These are phyloP conservation scores for Pogonocichla stellata DNA, from an alignment of 2,113 vertebrate genomes.

Conservation along the genomic window DNA sequence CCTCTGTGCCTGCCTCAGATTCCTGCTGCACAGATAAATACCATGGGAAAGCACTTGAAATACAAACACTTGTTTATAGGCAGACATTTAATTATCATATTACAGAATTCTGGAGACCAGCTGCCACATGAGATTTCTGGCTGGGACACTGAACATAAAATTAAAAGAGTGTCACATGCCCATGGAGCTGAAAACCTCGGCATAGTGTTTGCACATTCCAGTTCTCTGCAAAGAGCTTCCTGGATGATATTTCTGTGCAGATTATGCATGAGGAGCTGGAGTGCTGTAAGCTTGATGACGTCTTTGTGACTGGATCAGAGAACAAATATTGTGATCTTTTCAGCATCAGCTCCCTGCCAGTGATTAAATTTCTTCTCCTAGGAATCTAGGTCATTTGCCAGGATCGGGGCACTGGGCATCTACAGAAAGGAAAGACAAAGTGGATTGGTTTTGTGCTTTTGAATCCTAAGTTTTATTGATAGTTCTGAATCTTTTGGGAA, in stretches of 20 bases:
- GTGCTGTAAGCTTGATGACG: conserved; percentile 43
- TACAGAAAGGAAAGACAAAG: not conserved
- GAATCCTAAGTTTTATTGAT: not conserved
- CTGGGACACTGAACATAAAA: conserved; percentile 47
- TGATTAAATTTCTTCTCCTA: conserved; percentile 17
- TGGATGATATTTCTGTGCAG: conserved; percentile 56
- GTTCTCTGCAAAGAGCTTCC: not conserved
- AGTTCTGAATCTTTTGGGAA: not conserved
- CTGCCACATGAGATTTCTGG: conserved; percentile 66
- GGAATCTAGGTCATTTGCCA: not conserved
- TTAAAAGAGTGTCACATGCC: conserved; percentile 31
- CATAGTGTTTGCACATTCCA: not conserved
- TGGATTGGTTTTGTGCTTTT: not conserved
- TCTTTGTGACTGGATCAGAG: conserved; percentile 45
- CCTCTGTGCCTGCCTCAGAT: conserved; percentile 3
- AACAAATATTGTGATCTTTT: conserved; percentile 46
- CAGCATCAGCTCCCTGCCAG: not conserved
- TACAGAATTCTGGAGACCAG: conserved; percentile 62
- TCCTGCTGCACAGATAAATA: conserved; percentile 33
- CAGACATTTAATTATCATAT: conserved; percentile 66
- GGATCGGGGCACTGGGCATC: not conserved
- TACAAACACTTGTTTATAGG: conserved; percentile 58
- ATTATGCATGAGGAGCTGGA: conserved; percentile 15
- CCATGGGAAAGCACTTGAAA: conserved; percentile 47
- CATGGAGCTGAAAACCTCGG: not conserved